Base-by-base conservation (phyloP, 2,888 invertebrate species). In the Lepidocyrtoides sp. region DNA sequence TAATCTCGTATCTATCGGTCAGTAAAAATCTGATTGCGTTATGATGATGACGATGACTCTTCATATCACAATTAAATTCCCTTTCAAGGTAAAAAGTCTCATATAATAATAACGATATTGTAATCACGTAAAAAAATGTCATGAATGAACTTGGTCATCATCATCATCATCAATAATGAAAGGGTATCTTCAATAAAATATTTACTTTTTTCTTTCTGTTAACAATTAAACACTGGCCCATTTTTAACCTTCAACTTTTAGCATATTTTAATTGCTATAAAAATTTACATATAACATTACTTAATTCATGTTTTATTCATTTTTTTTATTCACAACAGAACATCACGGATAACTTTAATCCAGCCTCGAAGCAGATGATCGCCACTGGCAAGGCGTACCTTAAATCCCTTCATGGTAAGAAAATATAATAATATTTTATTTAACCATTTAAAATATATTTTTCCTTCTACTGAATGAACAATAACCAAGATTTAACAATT, bases 291-390 rank as follows among this genome's bases (percentile, higher is more conserved):
- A 79, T 72, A 72, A 72, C 29, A 12, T 29, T 57, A 23, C 26
- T 26, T 23, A 48, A 48, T 66, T 66, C 66, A 66, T 75, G 41
- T 41, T 75, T 75, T 44, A 66, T 54, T 79, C 79, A 29, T 79
- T 36, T 82, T 60, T 54, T 41, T 88, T 82, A 10, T 60, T 89
- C 84, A n/a, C n/a, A n/a, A 23, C 97, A 98, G 99, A 98, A 98
- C 95, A 98, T 99, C 95, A 96, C 98, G 96, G 98, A 98, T 95
- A 98, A 98, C 96, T 99, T 99, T 96, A 98, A 98, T 96, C 98
- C 98, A 89, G 98, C 98, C 93, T 98, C 98, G 66, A 96, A 98
- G 95, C 98, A 98, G 96, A 97, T 99, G 96, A 98, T 99, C 95
- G 97, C 98, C 94, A 98, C 98, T 94, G 98, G 98, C 91, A 98